Evolutionary conservation across 1,140 invertebrate genomes (phyloP), one percentile per base, ranked within the genome.

Genomic region (Meloidogyne floridensis): DNA sequence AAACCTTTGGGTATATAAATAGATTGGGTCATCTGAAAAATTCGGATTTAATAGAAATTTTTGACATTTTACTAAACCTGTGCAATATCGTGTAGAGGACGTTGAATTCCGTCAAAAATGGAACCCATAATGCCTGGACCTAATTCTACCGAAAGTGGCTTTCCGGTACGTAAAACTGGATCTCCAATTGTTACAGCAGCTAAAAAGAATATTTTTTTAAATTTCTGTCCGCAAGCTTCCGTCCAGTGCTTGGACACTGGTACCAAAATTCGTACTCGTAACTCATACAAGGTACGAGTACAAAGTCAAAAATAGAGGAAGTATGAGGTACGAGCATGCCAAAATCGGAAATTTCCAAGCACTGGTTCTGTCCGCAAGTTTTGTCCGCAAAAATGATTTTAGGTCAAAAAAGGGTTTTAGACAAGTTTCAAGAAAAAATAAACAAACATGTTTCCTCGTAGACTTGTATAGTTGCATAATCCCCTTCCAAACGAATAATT

Each of bases 61-160:
- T 47, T 32, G 32, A 32, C 1, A 32, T 2, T 7, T 47, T 47
- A 47, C 0, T 47, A 47, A 47, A 47, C 47, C 86, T 97, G 95
- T 88, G 94, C 93, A 91, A 99, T 99, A 89, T 98, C 96, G 83
- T 97, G 95, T 84, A 99, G 90, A 0, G 98, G 98, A 89, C 98
- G 94, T 91, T 99, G 98, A 90, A 99, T 99, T 93, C 96, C 96
- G 92, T 99, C 98, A 92, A 98, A 99, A 92, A 99, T 99, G 90
- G 95, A 96, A 82, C 95, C 95, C 93, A 99, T 94, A 91, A 99
- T 99, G 90, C 98, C 98, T 73, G 97, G 98, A n/a, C 97, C 98
- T 43, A 99, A 92, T 91, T 99, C 97, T 18, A 99, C 97, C 0
- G 96, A 98, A 4, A 99, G 91, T 0, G 97, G 97, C 91, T 99